phyloP scores from a whole-genome alignment of 2,888 invertebrate species.

The Alviniconcha strummeri region DNA sequence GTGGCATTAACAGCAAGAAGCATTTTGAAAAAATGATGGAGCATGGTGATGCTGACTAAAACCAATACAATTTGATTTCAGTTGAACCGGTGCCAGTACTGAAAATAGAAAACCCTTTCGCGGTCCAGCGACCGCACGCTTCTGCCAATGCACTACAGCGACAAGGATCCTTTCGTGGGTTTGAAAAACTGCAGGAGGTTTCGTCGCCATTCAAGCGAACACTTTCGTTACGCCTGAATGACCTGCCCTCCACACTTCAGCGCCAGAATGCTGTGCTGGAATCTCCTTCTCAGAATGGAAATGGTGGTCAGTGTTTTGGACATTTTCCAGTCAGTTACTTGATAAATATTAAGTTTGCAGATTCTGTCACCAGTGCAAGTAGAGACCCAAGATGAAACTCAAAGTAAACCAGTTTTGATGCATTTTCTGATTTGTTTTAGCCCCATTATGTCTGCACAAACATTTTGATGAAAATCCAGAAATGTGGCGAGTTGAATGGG shows the following conservation, averaged over 20 bases:
- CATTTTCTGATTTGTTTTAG: no score
- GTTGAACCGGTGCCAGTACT: constrained; percentile 74
- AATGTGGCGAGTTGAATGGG: no score
- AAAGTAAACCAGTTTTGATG: no score
- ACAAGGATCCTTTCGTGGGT: constrained; percentile 95
- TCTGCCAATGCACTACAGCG: constrained; percentile 94
- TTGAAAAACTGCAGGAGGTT: constrained; percentile 75
- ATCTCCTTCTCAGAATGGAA: constrained; percentile 54
- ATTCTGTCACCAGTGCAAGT: no score
- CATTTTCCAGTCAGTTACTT: no score
- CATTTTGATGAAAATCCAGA: no score
- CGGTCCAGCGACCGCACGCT: constrained; percentile 85
- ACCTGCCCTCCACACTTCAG: constrained; percentile 95
- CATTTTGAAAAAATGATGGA: no score
- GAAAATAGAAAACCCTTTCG: constrained; percentile 82
- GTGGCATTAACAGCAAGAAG: no score
- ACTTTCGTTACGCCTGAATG: constrained; percentile 94
- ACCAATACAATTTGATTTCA: not conserved
- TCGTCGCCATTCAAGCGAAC: constrained; percentile 91
- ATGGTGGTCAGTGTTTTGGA: constrained; percentile 37
- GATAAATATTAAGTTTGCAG: no score
- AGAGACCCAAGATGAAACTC: no score
- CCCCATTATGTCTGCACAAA: no score
- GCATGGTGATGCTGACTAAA: no score
- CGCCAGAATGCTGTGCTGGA: constrained; percentile 76